phyloP scores from a whole-genome alignment of 1,140 invertebrate genomes.

The Pollicipes pollicipes region DNA sequence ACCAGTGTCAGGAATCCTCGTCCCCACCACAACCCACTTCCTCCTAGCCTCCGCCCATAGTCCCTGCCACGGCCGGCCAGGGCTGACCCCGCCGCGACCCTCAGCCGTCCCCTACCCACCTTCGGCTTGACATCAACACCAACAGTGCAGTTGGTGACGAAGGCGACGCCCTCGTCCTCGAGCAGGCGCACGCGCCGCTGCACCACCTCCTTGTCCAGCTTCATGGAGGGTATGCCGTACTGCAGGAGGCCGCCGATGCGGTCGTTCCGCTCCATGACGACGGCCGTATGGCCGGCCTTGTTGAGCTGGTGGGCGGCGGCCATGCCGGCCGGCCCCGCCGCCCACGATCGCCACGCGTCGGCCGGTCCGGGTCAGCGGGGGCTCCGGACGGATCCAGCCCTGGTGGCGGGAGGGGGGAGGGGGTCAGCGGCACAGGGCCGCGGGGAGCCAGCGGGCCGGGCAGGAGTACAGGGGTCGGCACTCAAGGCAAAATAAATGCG shows the following conservation, averaged over 20 bases:
- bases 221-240: constrained; percentile 98
- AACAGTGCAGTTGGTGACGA: constrained; percentile 75
- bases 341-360: constrained; percentile 84
- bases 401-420: constrained; percentile 28
- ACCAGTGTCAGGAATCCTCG: too few relatives aligned
- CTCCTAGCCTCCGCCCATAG: too few relatives aligned
- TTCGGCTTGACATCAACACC: constrained; percentile 74
- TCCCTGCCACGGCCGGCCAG: too few relatives aligned
- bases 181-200: constrained; percentile 73
- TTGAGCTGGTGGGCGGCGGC: constrained; percentile 95
- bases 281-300: constrained; percentile 78
- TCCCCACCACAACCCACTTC: too few relatives aligned
- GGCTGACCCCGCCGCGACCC: too few relatives aligned
- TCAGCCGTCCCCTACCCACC: constrained; percentile 23
- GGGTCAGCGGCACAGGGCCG: too few relatives aligned
- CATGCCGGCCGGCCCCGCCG: constrained; percentile 81
- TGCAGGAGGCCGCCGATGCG: constrained; percentile 81
- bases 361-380: constrained; percentile 53
- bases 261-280: constrained; percentile 93
- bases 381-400: constrained; percentile 77
- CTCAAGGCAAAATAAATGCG: too few relatives aligned
- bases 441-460: too few relatives aligned
- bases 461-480: too few relatives aligned
- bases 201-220: constrained; percentile 81
- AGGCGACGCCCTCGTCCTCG: constrained; percentile 73